A percentile compares a stretch with the other conserved stretches of the same genome.
Evolutionary conservation across 2,888 invertebrate genomes (phyloP).

Genomic region (Geotrupes spiniger): DNA sequence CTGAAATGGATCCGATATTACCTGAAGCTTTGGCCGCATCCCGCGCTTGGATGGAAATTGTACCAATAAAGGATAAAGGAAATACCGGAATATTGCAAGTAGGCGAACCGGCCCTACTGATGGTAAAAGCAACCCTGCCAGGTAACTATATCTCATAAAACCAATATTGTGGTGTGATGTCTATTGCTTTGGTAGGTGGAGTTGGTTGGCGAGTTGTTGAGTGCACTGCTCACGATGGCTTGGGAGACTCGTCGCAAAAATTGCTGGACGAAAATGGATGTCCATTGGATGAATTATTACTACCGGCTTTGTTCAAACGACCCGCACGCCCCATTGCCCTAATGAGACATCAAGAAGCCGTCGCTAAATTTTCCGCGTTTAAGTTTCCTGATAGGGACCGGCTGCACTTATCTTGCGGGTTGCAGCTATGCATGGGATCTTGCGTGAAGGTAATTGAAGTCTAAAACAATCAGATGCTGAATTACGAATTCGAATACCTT

Average conservation of each 20-base stretch:
- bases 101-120: conserved; percentile 68
- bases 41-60: conserved; percentile 71
- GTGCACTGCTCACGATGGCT: conserved; percentile 75
- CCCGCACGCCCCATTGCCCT: conserved; percentile 41
- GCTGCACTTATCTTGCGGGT: conserved; percentile 72
- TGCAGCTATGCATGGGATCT: conserved; percentile 71
- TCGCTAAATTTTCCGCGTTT: conserved; percentile 73
- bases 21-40: conserved; percentile 46
- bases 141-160: conserved; percentile 46
- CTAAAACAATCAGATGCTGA: too few species aligned
- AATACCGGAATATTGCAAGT: conserved; percentile 64
- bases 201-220: conserved; percentile 73
- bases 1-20: conserved; percentile 31
- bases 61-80: conserved; percentile 38
- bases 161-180: not conserved
- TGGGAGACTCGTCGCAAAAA: conserved; percentile 72
- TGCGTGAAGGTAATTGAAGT: conserved; percentile 60
- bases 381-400: conserved; percentile 79
- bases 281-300: conserved; percentile 66
- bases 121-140: conserved; percentile 63
- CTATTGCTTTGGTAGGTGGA: conserved; percentile 56
- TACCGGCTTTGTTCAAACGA: conserved; percentile 54
- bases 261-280: conserved; percentile 73
- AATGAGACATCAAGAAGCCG: conserved; percentile 49
- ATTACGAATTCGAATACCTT: too few species aligned